Evolutionary conservation across 2,888 invertebrate species (phyloP).

Genomic region (Anticlea derivata): DNA sequence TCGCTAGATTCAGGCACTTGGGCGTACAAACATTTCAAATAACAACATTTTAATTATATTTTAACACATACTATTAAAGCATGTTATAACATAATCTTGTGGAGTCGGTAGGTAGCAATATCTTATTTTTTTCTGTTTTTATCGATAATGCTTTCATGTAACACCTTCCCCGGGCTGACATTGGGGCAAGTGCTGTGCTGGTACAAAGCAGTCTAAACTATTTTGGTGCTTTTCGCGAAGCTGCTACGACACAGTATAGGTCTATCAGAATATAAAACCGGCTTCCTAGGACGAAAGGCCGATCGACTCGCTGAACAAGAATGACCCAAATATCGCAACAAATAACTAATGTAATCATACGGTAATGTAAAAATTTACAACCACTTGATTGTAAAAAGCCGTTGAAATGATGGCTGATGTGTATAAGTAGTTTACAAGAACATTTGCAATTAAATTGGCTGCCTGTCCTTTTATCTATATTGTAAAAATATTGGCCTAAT

Average conservation of each 20-base stretch:
- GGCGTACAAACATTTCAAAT: too few relatives aligned
- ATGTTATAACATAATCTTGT: too few relatives aligned
- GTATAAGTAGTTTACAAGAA: slow-evolving; percentile 3
- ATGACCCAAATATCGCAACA: slow-evolving; percentile 72
- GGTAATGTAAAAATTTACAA: slow-evolving; percentile 23
- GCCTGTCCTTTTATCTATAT: slow-evolving; percentile 5
- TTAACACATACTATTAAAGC: too few relatives aligned
- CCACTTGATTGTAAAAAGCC: slow-evolving; percentile 21
- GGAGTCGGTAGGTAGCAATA: too few relatives aligned
- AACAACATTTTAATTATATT: too few relatives aligned
- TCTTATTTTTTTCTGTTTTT: too few relatives aligned
- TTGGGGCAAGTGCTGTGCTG: background rate
- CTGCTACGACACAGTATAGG: slow-evolving; percentile 32
- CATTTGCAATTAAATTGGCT: slow-evolving; percentile 20
- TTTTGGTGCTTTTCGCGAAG: slow-evolving; percentile 11
- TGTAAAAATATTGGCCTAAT: slow-evolving; percentile 17
- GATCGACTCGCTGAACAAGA: slow-evolving; percentile 71
- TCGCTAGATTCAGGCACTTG: too few relatives aligned
- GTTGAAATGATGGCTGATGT: slow-evolving; percentile 13
- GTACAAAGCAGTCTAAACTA: background rate
- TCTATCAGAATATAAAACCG: slow-evolving; percentile 50
- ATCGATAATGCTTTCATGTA: too few relatives aligned
- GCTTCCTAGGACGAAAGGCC: slow-evolving; percentile 65
- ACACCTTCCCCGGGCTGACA: too few relatives aligned
- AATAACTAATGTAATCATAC: slow-evolving; percentile 41